phyloP scores from a whole-genome alignment of 1,140 invertebrate genomes.

The Halesus radiatus region DNA sequence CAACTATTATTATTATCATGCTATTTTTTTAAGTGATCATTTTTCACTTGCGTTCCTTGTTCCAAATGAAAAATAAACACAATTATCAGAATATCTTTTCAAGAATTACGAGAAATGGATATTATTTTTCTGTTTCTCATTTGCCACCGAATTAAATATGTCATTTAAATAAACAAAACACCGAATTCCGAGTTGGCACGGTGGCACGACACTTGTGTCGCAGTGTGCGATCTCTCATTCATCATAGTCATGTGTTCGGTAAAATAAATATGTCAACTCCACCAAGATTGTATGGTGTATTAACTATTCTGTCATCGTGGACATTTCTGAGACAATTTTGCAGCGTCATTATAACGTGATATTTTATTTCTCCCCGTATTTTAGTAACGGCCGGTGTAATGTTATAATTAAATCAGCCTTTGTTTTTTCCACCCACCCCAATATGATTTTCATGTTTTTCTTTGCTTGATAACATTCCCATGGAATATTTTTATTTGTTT shows the following conservation, averaged over 20 bases:
- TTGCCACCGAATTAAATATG: neutral
- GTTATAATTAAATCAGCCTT: conserved; percentile 24
- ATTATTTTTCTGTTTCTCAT: neutral
- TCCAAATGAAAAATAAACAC: too few species aligned
- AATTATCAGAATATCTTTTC: too few species aligned
- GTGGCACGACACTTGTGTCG: neutral
- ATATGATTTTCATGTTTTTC: neutral
- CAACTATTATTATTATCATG: too few species aligned
- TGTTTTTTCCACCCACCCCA: neutral
- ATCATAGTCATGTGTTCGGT: conserved; percentile 22
- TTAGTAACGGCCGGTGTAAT: too few species aligned
- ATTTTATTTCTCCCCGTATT: conserved; percentile 27
- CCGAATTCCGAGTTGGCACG: neutral
- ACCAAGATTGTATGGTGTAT: conserved; percentile 8
- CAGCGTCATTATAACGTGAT: conserved; percentile 31
- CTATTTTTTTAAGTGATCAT: too few species aligned
- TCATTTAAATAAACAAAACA: neutral
- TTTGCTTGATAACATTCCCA: neutral
- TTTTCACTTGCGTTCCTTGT: too few species aligned
- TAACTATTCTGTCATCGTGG: conserved; percentile 31
- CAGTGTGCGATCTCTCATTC: conserved; percentile 28
- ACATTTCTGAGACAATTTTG: conserved; percentile 16
- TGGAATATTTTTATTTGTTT: too few species aligned
- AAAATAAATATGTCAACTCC: conserved; percentile 35
- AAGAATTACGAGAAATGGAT: too few species aligned